Percentiles rank a stretch among this genome's conserved stretches.
Conservation (phyloP, 1,140 invertebrate genomes). For the Polypedilum pembai region DNA sequence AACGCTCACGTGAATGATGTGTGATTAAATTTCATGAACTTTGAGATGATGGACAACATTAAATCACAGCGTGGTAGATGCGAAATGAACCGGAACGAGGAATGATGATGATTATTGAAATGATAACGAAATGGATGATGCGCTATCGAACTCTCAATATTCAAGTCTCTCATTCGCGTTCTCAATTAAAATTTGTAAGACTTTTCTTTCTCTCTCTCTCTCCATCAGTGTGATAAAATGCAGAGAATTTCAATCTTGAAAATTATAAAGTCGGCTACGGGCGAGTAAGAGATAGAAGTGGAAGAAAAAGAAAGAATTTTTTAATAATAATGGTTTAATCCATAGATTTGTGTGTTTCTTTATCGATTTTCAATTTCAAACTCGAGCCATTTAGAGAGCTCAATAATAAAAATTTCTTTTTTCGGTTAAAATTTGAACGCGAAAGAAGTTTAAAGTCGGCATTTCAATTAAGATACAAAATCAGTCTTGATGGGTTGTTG, state of each 20-base stretch:
- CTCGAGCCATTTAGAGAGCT: not conserved
- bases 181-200: too few species aligned
- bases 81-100: not conserved
- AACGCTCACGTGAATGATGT: not conserved
- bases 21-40: not conserved
- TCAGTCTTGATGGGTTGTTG: constrained; percentile 24
- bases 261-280: not conserved
- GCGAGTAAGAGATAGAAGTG: too few species aligned
- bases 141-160: not conserved
- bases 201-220: not conserved
- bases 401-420: not conserved
- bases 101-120: constrained; percentile 13
- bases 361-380: constrained; percentile 6
- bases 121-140: not conserved
- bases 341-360: not conserved
- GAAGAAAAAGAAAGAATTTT: not conserved
- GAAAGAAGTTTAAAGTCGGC: constrained; percentile 7
- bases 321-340: not conserved
- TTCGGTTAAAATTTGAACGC: not conserved
- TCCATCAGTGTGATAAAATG: not conserved
- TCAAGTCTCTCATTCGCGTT: not conserved
- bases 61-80: not conserved
- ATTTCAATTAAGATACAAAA: constrained; percentile 24
- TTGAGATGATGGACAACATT: not conserved
- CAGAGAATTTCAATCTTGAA: not conserved